Conservation (phyloP, 2,113 vertebrate genomes). For the Drymodes brunneopygia region DNA sequence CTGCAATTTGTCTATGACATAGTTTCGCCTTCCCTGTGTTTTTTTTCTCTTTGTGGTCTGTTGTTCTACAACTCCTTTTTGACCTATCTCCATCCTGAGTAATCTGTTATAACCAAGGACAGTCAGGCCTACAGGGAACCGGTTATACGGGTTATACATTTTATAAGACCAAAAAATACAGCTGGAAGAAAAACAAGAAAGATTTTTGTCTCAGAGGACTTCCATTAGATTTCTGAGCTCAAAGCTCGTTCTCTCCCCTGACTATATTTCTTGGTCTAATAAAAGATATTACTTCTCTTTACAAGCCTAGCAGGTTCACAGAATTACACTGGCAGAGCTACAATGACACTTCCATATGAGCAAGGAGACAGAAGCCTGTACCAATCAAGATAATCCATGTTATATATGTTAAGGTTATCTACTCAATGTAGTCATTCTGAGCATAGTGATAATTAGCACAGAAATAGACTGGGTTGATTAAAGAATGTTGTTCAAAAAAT, state of each 20-base stretch:
- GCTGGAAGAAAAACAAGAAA: constrained; percentile 14
- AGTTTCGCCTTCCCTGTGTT: neutral
- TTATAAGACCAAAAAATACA: constrained; percentile 30
- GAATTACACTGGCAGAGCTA: neutral
- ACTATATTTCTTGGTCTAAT: constrained; percentile 8
- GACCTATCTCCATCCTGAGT: neutral
- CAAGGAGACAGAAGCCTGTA: neutral
- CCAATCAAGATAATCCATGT: neutral
- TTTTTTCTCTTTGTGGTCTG: neutral
- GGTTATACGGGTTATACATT: neutral
- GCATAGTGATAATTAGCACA: neutral
- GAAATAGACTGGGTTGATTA: neutral
- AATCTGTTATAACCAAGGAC: neutral
- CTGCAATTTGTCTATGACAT: neutral
- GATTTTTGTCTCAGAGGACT: constrained; percentile 8
- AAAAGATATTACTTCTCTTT: constrained; percentile 7
- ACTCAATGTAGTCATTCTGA: neutral
- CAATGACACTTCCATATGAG: neutral
- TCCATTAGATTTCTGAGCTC: constrained; percentile 33
- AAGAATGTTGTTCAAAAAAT: neutral
- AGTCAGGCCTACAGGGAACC: neutral
- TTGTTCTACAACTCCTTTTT: neutral
- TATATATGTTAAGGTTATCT: neutral
- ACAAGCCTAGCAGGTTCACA: neutral
- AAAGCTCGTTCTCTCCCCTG: neutral